Base-by-base conservation (phyloP, 64 coral and sea anemone species). In the Actinia equina region DNA sequence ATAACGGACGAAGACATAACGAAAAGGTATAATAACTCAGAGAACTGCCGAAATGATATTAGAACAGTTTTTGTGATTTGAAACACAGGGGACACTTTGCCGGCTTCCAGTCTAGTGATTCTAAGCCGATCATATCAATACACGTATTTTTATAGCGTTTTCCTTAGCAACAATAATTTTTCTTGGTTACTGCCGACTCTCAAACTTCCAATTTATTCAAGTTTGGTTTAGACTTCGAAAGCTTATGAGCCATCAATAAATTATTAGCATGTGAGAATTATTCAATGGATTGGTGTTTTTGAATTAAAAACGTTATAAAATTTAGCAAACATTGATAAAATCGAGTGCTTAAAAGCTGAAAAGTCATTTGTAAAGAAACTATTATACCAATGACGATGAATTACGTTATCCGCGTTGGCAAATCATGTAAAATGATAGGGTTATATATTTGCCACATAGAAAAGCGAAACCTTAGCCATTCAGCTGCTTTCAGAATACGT, bases 1-100 rank as follows among this genome's bases (percentile, higher is more conserved):
- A 97, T 82, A 87, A 93, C 44, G 3, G 88, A 87, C 11, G 88
- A 85, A 46, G 94, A 82, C 94, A 95, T 95, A 0, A 45, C 37
- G 77, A 0, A 49, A 49, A 49, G 7, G 4, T 60, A 60, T 25
- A 22, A 69, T 23, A 69, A n/a, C 5, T 69, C 63, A 23, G 9
- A 23, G 22, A 14, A 12, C 26, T 74, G 4, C 10, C 9, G 6
- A 74, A 14, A 74, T 27, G 25, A 37, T 14, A 0, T 14, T 12
- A 30, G 26, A 30, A 74, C 25, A 3, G 10, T 30, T 74, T 41
- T 2, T 13, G 27, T 14, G 69, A 42, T 11, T 74, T 41, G n/a
- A n/a, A 74, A 74, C n/a, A 30, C 9, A 2, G 65, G 0, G 13
- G 26, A 74, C 18, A 74, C 5, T 23, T 65, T n/a, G 3, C 22